phyloP scores from a whole-genome alignment of 2,797 vertebrate genomes.

The Xiphophorus birchmanni region DNA sequence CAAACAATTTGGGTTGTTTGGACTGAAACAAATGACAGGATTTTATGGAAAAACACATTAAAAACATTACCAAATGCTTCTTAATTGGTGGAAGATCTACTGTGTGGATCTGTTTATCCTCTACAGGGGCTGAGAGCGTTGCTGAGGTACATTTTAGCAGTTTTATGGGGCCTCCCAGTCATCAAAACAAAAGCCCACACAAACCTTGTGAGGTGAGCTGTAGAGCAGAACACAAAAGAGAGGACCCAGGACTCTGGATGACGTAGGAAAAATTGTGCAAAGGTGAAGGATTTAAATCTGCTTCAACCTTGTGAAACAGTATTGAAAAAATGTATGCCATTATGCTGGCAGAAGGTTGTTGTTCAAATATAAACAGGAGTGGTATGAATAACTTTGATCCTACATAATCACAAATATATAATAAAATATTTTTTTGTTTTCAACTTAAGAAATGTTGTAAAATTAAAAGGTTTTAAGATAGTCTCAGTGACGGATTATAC shows the following conservation, averaged over 20 bases:
- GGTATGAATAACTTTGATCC: background rate
- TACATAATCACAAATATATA: too few relatives aligned
- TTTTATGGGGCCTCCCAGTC: background rate
- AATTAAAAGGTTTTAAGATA: background rate
- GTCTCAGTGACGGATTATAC: background rate
- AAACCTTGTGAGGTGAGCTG: background rate
- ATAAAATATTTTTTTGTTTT: background rate
- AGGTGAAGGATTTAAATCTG: background rate
- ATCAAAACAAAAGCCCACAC: background rate
- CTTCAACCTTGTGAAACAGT: background rate
- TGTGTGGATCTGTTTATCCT: background rate
- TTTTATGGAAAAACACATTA: background rate
- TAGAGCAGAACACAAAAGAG: background rate
- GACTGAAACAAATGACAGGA: background rate
- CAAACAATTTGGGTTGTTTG: background rate
- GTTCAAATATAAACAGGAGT: background rate
- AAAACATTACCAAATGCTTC: background rate
- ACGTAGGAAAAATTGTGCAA: background rate
- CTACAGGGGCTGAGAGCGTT: background rate
- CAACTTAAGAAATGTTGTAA: background rate
- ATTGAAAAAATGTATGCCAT: background rate
- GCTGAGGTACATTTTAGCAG: background rate
- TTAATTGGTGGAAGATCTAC: background rate
- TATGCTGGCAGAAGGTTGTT: background rate
- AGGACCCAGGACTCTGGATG: background rate